A percentile compares a stretch with the other conserved stretches of the same genome.
These are phyloP conservation scores for Euwallacea similis DNA, from an alignment of 1,140 invertebrate species.

Conservation along the genomic window DNA sequence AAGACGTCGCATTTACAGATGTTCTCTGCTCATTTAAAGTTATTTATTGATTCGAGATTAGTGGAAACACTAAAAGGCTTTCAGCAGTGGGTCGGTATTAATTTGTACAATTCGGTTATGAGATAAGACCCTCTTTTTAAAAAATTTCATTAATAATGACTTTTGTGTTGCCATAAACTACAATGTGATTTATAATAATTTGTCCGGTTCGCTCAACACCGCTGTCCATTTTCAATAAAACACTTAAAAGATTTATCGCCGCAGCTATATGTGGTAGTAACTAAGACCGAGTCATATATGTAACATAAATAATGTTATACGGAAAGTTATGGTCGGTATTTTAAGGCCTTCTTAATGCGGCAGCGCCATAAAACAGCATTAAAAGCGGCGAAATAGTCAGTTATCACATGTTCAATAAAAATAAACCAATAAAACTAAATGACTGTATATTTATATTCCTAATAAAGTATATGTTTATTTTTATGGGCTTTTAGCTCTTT, in stretches of 20 bases:
- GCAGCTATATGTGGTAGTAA: too few species aligned
- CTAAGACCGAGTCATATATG: neutral
- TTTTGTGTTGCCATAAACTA: neutral
- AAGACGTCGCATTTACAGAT: constrained; percentile 30
- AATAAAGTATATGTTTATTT: constrained; percentile 40
- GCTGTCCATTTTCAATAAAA: neutral
- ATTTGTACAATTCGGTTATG: constrained; percentile 15
- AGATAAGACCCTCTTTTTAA: neutral
- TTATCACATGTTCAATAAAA: constrained; percentile 38
- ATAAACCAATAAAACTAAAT: constrained; percentile 38
- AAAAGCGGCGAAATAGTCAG: constrained; percentile 33
- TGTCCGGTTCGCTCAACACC: neutral
- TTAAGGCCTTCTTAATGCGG: constrained; percentile 14
- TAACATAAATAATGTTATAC: constrained; percentile 1
- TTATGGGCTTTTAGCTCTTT: constrained; percentile 38
- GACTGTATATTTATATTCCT: constrained; percentile 36
- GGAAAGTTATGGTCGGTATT: constrained; percentile 13
- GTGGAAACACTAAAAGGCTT: constrained; percentile 26
- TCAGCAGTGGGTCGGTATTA: constrained; percentile 25
- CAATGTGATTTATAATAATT: neutral
- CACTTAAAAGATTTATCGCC: neutral
- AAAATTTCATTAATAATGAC: neutral
- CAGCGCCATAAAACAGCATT: constrained; percentile 31
- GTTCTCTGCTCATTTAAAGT: constrained; percentile 30
- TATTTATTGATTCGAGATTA: constrained; percentile 30